Conservation (phyloP, 2,888 invertebrate genomes). For the Macrosoma leucophasiata region DNA sequence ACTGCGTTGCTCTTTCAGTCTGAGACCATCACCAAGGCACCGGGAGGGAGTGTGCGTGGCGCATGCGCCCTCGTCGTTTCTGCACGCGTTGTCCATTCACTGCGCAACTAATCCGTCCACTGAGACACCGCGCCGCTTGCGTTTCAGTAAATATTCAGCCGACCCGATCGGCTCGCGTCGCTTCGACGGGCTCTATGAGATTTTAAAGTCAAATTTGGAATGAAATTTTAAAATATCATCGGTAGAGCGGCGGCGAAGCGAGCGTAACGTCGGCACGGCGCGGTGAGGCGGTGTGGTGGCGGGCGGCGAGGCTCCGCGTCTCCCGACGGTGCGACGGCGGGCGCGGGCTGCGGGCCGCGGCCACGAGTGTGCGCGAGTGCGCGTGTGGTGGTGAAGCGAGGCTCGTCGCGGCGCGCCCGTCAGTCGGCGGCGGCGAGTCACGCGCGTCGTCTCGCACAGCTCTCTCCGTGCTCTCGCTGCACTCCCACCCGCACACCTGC, state of each 20-base stretch:
- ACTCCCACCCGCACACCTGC: conserved; percentile 54
- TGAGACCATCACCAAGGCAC: conserved; percentile 5
- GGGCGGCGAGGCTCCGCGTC: conserved; percentile 33
- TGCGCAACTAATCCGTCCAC: conserved; percentile 58
- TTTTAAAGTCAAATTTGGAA: conserved; percentile 71
- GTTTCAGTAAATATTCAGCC: conserved; percentile 58
- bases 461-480: conserved; percentile 46
- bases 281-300: conserved; percentile 35
- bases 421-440: conserved; percentile 73
- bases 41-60: conserved; percentile 50
- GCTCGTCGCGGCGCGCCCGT: conserved; percentile 66
- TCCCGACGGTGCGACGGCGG: conserved; percentile 31
- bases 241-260: conserved; percentile 37
- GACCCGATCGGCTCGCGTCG: conserved; percentile 42
- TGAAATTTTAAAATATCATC: conserved; percentile 65
- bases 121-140: conserved; percentile 38
- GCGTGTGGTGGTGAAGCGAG: conserved; percentile 50
- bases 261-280: conserved; percentile 30
- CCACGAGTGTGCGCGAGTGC: conserved; percentile 63
- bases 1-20: no score
- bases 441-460: conserved; percentile 66
- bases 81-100: conserved; percentile 62
- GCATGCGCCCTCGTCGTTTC: conserved; percentile 58
- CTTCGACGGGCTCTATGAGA: conserved; percentile 48
- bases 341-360: conserved; percentile 36